These are phyloP conservation scores for Aspidiotus rigidus DNA, from an alignment of 2,888 invertebrate genomes.

Conservation along the genomic window DNA sequence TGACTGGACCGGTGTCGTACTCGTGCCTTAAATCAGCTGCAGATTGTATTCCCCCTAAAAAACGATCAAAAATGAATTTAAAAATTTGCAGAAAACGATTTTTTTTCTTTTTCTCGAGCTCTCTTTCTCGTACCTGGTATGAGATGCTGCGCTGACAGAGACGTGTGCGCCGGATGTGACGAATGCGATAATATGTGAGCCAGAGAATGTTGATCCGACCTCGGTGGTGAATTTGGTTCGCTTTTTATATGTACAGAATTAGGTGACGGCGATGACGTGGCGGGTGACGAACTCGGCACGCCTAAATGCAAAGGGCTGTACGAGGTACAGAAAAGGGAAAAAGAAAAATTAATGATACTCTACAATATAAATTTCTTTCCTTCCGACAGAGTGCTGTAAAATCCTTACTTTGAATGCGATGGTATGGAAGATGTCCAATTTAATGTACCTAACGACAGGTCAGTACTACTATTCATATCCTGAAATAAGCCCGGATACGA, in stretches of 20 bases:
- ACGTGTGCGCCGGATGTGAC: conserved; percentile 32
- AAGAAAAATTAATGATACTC: neutral
- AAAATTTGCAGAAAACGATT: neutral
- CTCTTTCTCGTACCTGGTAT: conserved; percentile 30
- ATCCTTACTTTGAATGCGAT: conserved; percentile 38
- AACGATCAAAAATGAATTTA: neutral
- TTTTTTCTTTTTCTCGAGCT: neutral
- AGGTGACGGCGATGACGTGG: conserved; percentile 58
- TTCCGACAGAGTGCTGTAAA: neutral
- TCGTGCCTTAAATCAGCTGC: conserved; percentile 49
- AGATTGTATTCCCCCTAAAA: conserved; percentile 3
- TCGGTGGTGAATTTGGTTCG: conserved; percentile 88
- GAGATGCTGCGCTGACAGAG: conserved; percentile 35
- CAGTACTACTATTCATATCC: conserved; percentile 38
- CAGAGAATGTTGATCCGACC: conserved; percentile 42
- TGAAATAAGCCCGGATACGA: conserved; percentile 39
- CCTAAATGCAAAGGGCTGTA: conserved; percentile 38
- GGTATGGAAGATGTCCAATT: conserved; percentile 38
- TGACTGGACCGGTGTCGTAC: conserved; percentile 56
- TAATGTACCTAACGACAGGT: conserved; percentile 39
- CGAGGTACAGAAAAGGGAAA: neutral
- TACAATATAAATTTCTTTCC: neutral
- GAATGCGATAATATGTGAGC: conserved; percentile 35
- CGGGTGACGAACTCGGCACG: conserved; percentile 39
- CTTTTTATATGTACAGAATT: conserved; percentile 84